Conservation (phyloP, 2,113 vertebrate species). For the Conger conger region DNA sequence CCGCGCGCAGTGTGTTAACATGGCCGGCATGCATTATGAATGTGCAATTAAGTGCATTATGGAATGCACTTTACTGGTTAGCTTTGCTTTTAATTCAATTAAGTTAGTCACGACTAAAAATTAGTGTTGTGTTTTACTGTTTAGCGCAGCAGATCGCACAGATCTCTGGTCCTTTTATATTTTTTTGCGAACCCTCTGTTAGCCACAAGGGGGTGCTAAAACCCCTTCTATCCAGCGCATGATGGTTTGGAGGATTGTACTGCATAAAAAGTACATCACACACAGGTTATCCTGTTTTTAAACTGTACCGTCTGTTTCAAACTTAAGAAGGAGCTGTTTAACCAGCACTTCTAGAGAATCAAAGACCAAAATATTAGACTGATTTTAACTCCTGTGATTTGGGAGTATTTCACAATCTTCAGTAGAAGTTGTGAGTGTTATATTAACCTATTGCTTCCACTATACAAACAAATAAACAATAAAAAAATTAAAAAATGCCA, state of each 20-base stretch:
- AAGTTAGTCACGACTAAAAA: background rate
- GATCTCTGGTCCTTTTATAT: background rate
- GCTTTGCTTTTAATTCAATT: background rate
- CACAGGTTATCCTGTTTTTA: background rate
- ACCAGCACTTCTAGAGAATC: no score
- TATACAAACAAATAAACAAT: background rate
- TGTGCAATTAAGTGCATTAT: conserved; percentile 17
- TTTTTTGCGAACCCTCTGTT: no score
- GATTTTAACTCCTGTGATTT: background rate
- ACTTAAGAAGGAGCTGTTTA: background rate
- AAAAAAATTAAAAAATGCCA: background rate
- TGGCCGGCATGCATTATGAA: background rate
- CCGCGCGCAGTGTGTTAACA: no score
- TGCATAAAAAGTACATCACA: background rate
- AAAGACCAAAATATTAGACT: no score
- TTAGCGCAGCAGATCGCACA: background rate
- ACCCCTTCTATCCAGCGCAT: background rate
- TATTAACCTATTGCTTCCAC: background rate
- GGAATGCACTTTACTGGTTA: background rate
- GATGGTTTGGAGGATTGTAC: background rate
- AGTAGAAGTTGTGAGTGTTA: background rate
- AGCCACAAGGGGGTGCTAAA: background rate
- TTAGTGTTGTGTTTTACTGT: background rate
- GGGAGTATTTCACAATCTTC: background rate
- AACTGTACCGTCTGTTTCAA: background rate